Percentiles rank a stretch among this genome's conserved stretches.
These are phyloP conservation scores for Athetis lepigone DNA, from an alignment of 2,888 invertebrate genomes.

Conservation along the genomic window DNA sequence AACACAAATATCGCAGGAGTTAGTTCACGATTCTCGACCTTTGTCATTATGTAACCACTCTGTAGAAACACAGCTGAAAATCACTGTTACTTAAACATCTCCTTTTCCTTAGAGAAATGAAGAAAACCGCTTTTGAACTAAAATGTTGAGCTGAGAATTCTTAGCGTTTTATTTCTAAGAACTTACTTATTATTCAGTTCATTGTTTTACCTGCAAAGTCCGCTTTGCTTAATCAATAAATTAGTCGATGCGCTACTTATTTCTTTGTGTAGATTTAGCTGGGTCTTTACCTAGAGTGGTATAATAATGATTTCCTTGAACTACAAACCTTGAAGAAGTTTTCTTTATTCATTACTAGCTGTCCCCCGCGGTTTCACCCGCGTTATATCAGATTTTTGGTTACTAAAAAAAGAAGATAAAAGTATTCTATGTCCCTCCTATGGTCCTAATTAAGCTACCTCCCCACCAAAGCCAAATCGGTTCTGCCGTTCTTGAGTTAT, in stretches of 20 bases:
- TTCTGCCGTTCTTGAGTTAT: too few relatives aligned
- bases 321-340: background rate
- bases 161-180: conserved; percentile 34
- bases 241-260: conserved; percentile 37
- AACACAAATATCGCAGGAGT: background rate
- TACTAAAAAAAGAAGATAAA: too few relatives aligned
- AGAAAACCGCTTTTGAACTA: conserved; percentile 16
- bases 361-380: too few relatives aligned
- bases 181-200: conserved; percentile 43
- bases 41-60: background rate
- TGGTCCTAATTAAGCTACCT: too few relatives aligned
- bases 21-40: background rate
- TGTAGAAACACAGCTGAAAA: background rate
- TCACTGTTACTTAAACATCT: conserved; percentile 17
- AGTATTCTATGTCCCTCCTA: too few relatives aligned
- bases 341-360: background rate
- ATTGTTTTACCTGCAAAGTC: conserved; percentile 29
- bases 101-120: background rate
- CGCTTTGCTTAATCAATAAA: conserved; percentile 44
- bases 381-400: too few relatives aligned
- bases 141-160: conserved; percentile 32
- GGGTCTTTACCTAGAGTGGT: background rate
- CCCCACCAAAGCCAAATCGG: too few relatives aligned
- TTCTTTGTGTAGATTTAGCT: conserved; percentile 15
- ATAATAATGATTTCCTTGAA: background rate